phyloP scores from a whole-genome alignment of 2,797 vertebrate genomes.

The Prunella strophiata region DNA sequence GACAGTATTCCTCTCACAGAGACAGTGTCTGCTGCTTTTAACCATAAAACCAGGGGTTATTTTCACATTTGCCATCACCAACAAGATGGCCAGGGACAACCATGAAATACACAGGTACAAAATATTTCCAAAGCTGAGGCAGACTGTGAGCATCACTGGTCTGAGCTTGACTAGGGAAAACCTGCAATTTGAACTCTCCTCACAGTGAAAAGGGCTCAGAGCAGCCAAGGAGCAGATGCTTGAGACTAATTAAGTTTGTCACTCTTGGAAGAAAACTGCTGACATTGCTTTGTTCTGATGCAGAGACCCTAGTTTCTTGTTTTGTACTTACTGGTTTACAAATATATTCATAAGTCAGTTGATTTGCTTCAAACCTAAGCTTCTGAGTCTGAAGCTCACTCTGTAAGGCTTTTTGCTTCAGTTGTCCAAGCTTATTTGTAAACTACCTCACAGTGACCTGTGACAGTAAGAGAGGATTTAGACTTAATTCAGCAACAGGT shows the following conservation, averaged over 20 bases:
- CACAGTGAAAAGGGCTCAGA: not conserved
- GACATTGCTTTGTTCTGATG: not conserved
- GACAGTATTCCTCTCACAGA: not conserved
- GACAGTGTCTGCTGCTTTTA: not conserved
- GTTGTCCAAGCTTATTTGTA: not conserved
- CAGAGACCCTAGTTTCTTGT: not conserved
- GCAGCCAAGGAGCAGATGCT: not conserved
- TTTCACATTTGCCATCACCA: not conserved
- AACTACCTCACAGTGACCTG: not conserved
- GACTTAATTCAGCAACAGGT: not conserved
- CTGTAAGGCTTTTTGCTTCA: not conserved
- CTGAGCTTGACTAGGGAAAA: not conserved
- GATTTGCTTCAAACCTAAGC: not conserved
- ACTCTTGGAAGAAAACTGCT: conserved; percentile 1
- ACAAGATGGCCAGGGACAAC: not conserved
- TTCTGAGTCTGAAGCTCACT: not conserved
- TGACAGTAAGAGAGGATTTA: not conserved
- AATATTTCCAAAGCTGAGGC: not conserved
- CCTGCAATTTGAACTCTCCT: not conserved
- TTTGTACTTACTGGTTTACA: not conserved
- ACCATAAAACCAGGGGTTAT: accelerated
- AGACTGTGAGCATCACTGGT: not conserved
- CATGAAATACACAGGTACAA: not conserved
- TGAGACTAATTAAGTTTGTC: not conserved
- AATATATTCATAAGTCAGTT: not conserved